These are phyloP conservation scores for Setophaga kirtlandii DNA, from an alignment of 2,113 vertebrate genomes.

Conservation along the genomic window DNA sequence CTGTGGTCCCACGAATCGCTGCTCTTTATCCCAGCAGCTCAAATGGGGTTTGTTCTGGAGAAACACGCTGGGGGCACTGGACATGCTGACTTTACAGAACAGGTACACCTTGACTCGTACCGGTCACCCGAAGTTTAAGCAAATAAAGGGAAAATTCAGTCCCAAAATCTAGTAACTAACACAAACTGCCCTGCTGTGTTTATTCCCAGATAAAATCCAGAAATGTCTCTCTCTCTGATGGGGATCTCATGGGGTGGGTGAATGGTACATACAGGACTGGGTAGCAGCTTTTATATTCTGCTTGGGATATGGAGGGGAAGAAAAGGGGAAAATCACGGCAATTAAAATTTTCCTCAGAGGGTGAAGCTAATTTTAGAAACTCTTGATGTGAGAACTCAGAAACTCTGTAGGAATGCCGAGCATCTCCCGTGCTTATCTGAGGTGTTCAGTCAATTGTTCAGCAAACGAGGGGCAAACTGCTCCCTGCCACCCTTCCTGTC, in stretches of 20 bases:
- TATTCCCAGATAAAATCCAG: background rate
- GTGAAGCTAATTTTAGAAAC: background rate
- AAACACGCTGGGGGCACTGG: background rate
- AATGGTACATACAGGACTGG: background rate
- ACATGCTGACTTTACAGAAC: background rate
- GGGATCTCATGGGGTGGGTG: background rate
- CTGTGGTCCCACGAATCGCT: background rate
- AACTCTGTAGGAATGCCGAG: background rate
- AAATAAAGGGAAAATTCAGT: background rate
- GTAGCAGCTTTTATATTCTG: background rate
- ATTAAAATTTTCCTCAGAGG: background rate
- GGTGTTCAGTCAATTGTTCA: background rate
- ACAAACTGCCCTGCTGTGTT: background rate
- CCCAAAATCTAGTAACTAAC: background rate
- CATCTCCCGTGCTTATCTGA: background rate
- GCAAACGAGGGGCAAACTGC: background rate
- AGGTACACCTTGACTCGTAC: background rate
- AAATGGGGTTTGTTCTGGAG: background rate
- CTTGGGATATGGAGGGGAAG: background rate
- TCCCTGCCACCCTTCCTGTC: background rate
- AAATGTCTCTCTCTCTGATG: background rate
- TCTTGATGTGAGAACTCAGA: background rate
- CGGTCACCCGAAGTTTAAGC: rapidly evolving
- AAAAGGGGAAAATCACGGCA: background rate
- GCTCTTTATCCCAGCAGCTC: background rate